Percentiles rank a stretch among this genome's conserved stretches.
These are phyloP conservation scores for Sylvilagus floridanus DNA, from an alignment of 2,797 vertebrate genomes.

Conservation along the genomic window DNA sequence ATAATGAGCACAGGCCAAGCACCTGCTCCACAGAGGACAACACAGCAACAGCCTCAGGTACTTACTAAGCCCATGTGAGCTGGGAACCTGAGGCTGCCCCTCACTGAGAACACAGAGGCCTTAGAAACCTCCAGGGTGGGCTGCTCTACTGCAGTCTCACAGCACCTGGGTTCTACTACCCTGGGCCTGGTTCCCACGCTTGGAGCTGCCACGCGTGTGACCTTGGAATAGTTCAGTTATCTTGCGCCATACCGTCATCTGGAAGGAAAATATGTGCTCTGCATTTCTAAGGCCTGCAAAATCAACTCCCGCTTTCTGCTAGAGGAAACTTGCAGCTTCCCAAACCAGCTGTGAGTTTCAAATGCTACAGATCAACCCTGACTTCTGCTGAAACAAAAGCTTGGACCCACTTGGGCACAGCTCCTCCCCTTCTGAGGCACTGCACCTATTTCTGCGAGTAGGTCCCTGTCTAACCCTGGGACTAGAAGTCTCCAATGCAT, in stretches of 20 bases:
- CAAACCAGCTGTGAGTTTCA: not conserved
- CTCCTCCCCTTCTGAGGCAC: not conserved
- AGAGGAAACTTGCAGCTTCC: not conserved
- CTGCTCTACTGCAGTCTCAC: not conserved
- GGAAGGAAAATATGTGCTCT: not conserved
- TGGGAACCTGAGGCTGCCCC: not conserved
- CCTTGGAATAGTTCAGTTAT: not conserved
- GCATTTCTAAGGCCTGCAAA: not conserved
- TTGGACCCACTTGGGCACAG: not conserved
- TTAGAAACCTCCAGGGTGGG: not conserved
- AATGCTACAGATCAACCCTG: not conserved
- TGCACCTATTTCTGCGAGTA: not conserved
- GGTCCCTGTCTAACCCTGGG: not conserved
- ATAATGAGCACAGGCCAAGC: not conserved
- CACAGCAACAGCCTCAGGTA: not conserved
- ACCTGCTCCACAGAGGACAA: not conserved
- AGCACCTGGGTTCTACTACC: not conserved
- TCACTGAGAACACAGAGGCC: not conserved
- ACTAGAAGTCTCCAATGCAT: not conserved
- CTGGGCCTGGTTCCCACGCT: not conserved
- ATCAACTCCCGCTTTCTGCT: not conserved
- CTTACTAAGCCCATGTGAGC: not conserved
- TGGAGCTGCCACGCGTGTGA: not conserved
- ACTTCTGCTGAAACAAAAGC: not conserved
- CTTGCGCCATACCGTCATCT: not conserved